Conservation (phyloP, 2,797 vertebrate genomes). For the Pseudomugil gertrudae region DNA sequence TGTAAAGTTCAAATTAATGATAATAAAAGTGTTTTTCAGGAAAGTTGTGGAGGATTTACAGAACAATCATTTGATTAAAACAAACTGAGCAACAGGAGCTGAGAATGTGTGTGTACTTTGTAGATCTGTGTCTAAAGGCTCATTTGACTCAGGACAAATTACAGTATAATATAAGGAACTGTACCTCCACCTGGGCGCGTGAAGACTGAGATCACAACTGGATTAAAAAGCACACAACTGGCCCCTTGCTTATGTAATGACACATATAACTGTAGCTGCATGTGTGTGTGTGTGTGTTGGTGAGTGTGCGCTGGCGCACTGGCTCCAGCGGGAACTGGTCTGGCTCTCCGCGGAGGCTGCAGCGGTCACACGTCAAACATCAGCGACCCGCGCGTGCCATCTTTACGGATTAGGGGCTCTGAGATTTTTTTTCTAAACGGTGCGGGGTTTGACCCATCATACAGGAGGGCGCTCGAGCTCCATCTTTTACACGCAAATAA, state of each 20-base stretch:
- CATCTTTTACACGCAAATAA: constrained; percentile 41
- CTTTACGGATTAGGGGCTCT: constrained; percentile 48
- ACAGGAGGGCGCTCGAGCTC: constrained; percentile 66
- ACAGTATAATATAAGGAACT: constrained; percentile 20
- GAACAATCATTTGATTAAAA: background rate
- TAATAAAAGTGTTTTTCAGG: background rate
- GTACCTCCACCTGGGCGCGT: constrained; percentile 39
- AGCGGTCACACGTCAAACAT: constrained; percentile 57
- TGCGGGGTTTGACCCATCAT: constrained; percentile 51
- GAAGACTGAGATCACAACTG: constrained; percentile 49
- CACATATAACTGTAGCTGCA: constrained; percentile 27
- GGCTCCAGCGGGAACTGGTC: constrained; percentile 53
- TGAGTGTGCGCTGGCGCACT: constrained; percentile 1
- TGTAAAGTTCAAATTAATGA: background rate
- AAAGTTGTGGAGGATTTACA: background rate
- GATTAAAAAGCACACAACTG: constrained; percentile 40
- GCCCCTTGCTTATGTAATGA: constrained; percentile 66
- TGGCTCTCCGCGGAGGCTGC: constrained; percentile 40
- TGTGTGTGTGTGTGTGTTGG: background rate
- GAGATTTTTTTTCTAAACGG: constrained; percentile 39
- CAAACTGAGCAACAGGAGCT: background rate
- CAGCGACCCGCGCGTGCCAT: constrained; percentile 31
- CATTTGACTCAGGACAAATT: constrained; percentile 29
- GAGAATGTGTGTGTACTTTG: too few species aligned
- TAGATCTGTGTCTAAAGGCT: background rate